Evolutionary conservation across 2,113 vertebrate genomes (phyloP), one percentile per base, ranked within the genome.

Genomic region (Phrynocephalus versicolor): DNA sequence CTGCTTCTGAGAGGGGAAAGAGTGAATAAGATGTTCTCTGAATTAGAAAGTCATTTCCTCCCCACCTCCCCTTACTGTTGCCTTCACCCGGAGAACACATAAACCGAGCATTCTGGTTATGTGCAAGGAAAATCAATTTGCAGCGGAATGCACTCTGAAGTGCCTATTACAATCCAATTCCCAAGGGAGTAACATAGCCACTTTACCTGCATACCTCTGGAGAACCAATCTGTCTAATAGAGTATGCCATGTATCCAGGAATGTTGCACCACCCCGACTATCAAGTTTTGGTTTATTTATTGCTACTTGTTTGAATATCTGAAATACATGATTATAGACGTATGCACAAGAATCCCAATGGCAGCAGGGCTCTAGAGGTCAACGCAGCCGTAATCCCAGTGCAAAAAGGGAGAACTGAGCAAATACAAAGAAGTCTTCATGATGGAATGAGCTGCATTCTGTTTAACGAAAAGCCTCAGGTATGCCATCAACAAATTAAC

Each of bases 121-220:
- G 69, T 37, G 70, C 77, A 64, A 73, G 39, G 78, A 81, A 86
- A 86, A 86, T 80, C 84, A 81, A 86, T 86, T 86, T 80, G 84
- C 23, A 8, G 35, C 1, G 84, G 69, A 73, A 86, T 65, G 58
- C 58, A 74, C 73, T 86, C 74, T 86, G 77, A 86, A 80, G 77
- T 73, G 70, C 19, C 78, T 85, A 80, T 86, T 86, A 81, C 77
- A 65, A 73, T 73, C 77, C 84, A 80, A 86, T 86, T 86, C 84
- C 39, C 33, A 25, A 37, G 62, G 25, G 13, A 80, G 78, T 57
- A 72, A 57, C 84, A 74, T 16, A 55, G 78, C 69, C 84, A 65
- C 70, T 74, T 85, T 30, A 37, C 69, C 41, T 55, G n/a, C 18
- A 3, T 35, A 55, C 69, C n/a, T 81, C 33, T 51, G 57, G 39